Evolutionary conservation across 1,140 invertebrate species (phyloP), one percentile per base, ranked within the genome.

Genomic region (Heliconius melpomene): DNA sequence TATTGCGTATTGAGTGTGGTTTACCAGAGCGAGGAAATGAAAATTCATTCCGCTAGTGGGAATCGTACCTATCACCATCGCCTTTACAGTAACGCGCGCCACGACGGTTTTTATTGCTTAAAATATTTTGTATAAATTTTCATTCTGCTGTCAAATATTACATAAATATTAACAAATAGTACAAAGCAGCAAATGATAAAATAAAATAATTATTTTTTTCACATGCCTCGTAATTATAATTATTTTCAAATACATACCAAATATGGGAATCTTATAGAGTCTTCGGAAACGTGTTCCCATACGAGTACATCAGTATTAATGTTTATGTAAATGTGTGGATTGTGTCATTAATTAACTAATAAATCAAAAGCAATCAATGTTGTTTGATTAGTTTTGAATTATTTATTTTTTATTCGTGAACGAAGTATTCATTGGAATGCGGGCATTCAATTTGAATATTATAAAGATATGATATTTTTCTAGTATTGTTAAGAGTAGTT

Each of bases 331-430:
- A 77, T 60, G 71, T 74, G 77, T 76, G 73, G 13, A 77, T 76
- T 74, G 74, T 79, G 78, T 76, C 73, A 78, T 71, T 52, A 79
- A 77, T 78, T 76, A 76, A 38, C 13, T 75, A 52, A 80, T 79
- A 79, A 81, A 81, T 79, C 75, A 79, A 66, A 77, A 13, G 66
- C 60, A 77, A 80, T 80, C 79, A 80, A 80, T 75, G 66, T 46
- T 80, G 73, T 79, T 73, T 77, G 74, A 80, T 80, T 77, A 73
- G 73, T 52, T 71, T 32, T n/a, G 72, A 74, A 79, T 79, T 79
- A 38, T 57, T 75, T 50, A 71, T 79, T 29, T 66, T 60, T 60
- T 60, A 60, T 60, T 11, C 26, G 57, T 26, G 26, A n/a, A 66
- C 26, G 26, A 66, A 66, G 60, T 66, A 29, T 26, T 29, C 26